Base-by-base conservation (phyloP, 2,113 vertebrate genomes). In the Prionailurus bengalensis region DNA sequence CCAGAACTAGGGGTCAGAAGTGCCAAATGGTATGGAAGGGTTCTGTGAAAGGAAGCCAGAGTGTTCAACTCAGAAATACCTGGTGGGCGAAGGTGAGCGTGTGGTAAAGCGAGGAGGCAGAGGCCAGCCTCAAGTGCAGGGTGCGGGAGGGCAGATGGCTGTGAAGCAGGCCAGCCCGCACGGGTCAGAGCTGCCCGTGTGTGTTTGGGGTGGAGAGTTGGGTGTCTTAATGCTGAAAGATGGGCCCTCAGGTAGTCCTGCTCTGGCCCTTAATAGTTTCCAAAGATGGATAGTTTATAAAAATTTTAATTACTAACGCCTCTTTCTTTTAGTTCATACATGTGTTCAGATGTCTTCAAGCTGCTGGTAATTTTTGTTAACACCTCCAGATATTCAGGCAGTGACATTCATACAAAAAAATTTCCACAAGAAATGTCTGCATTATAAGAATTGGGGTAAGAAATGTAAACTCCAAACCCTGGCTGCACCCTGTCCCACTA, bases 1-100 rank as follows among this genome's bases (percentile, higher is more conserved):
- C 25, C n/a, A 39, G 81, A 12, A 1, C 45, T 0, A 5, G 10
- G 45, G 14, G 17, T 19, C 51, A 21, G 51, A 25, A 25, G 23
- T 1, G 9, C 39, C 23, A 0, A 33, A 0, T 0, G 39, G 63
- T 1, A 0, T 21, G 15, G 7, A 23, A n/a, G 70, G 23, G 2
- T 6, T 14, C 6, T 0, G 1, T 4, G 25, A 27, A 15, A 66
- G 29, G n/a, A 31, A 6, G 12, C 4, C 33, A 39, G n/a, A 36
- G 61, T 0, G 7, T 14, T 36, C n/a, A 27, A 0, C 3, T 4
- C 11, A 42, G 36, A 33, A 45, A 4, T 8, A 21, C 70, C 23
- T 0, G 3, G 88, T 0, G 16, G 61, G 81, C 10, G 10, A 63
- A 14, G 4, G 3, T 0, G 1, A 68, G 74, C 11, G 0, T 29